Evolutionary conservation across 2,113 vertebrate species (phyloP), one percentile per base, ranked within the genome.

Genomic region (Rhagologus leucostigma): DNA sequence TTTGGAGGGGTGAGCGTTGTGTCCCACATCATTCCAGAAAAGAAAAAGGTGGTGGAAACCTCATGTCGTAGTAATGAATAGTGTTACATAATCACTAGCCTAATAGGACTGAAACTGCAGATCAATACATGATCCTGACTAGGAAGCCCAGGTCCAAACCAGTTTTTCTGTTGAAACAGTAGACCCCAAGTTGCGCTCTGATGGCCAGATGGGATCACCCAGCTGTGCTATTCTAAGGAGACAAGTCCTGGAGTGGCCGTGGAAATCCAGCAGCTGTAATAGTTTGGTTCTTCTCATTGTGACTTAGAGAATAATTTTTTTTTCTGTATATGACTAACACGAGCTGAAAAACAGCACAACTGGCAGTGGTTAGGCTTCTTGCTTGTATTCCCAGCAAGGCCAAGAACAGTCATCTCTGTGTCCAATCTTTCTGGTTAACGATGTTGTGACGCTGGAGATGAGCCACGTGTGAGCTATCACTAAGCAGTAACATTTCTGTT

Each of bases 1-100:
- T 8, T 47, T 24, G 17, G 47, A 30, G 7, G 6, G 15, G 1
- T 13, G 8, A 9, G 1, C 2, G 24, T 29, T 56, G 32, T 79
- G 14, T 53, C 20, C 5, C 16, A 56, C 27, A 13, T 32, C 23
- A n/a, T 18, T 64, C 23, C n/a, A 80, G 53, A 46, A 89, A 85
- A 87, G 11, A 2, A 64, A 56, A 87, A 75, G 1, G 3, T 60
- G 8, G 11, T 30, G 12, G 37, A 59, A 89, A 68, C 11, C 27
- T 62, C 59, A 33, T 5, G 5, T 23, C 32, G 60, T 24, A 50
- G 5, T 35, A 87, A 49, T 23, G 5, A 73, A 47, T 41, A 56
- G 35, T 16, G 12, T 49, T 70, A 59, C 9, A 27, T 39, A 56
- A 63, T 52, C 19, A 60, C 33, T n/a, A 29, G 10, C 26, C 7